These are phyloP conservation scores for Heliocidaris tuberculata DNA, from an alignment of 35 echinoderm and acorn worm genomes.

Conservation along the genomic window DNA sequence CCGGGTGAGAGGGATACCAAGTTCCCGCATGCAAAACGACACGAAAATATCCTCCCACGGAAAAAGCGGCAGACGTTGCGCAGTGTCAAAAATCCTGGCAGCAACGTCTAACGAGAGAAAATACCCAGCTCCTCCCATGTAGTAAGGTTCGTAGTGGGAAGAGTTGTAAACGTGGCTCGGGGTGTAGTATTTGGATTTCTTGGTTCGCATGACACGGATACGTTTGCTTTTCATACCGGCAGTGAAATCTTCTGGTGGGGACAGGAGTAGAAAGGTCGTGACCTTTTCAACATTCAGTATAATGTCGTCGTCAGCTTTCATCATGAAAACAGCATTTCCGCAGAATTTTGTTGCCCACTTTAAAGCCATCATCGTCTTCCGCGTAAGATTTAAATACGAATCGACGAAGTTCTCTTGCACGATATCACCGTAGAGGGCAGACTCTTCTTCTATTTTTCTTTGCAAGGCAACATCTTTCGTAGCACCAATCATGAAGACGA, in stretches of 20 bases:
- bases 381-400: constrained; percentile 59
- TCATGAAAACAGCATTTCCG: constrained; percentile 41
- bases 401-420: constrained; percentile 57
- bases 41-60: constrained; percentile 66
- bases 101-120: constrained; percentile 60
- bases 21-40: constrained; percentile 8
- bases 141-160: constrained; percentile 45
- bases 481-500: constrained; percentile 48
- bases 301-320: constrained; percentile 74
- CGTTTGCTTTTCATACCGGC: constrained; percentile 3
- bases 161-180: constrained; percentile 44
- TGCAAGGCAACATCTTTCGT: not conserved
- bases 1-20: not conserved
- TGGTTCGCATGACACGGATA: not conserved
- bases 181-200: constrained; percentile 53
- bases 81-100: not conserved
- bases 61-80: constrained; percentile 34
- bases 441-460: constrained; percentile 14
- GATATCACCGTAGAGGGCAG: constrained; percentile 47
- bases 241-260: constrained; percentile 10
- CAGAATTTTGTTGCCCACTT: constrained; percentile 58
- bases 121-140: constrained; percentile 51
- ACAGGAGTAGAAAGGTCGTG: not conserved
- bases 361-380: constrained; percentile 66
- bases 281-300: constrained; percentile 59